Base-by-base conservation (phyloP, 2,797 vertebrate genomes). In the Falco cherrug region DNA sequence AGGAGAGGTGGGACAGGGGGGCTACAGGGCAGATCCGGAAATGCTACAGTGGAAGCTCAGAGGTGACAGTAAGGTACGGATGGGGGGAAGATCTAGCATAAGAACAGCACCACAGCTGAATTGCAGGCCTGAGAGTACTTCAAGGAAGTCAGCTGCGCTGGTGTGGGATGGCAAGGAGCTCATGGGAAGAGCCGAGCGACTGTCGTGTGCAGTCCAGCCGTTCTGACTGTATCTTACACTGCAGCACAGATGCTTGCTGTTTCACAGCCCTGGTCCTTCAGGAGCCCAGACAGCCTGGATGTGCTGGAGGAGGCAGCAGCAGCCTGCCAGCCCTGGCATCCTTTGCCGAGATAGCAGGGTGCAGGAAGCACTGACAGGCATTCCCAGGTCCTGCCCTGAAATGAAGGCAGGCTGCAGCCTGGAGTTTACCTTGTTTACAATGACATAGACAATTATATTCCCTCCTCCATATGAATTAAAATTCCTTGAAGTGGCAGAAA, bases 181-280 rank as follows among this genome's bases (percentile, higher is more conserved):
- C 15, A 9, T 9, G 17, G 35, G 22, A 81, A 74, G 29, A 60
- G 54, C 29, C 74, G 68, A 63, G 25, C 67, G n/a, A 17, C 48
- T 63, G 57, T 37, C 2, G 2, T 31, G 31, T 6, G 4, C 2
- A 43, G 56, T 31, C 31, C 54, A 77, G 65, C 7, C 4, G 0
- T n/a, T 59, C 11, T 10, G n/a, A 25, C 37, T 25, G 35, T 60
- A 50, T 45, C 35, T 77, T 70, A 35, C 26, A 13, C 26, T 59
- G 63, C 53, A 67, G 29, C 50, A 77, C 59, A 59, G 50, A n/a
- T 0, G 1, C 35, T 69, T 53, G 43, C 18, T 48, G 21, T 37
- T 61, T 43, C 2, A 3, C 21, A 61, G 47, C 16, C 29, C 43
- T 64, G 21, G 33, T 69, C n/a, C n/a, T 65, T 39, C 45, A 69